Conservation (phyloP, 2,113 vertebrate species). For the Salvelinus namaycush region DNA sequence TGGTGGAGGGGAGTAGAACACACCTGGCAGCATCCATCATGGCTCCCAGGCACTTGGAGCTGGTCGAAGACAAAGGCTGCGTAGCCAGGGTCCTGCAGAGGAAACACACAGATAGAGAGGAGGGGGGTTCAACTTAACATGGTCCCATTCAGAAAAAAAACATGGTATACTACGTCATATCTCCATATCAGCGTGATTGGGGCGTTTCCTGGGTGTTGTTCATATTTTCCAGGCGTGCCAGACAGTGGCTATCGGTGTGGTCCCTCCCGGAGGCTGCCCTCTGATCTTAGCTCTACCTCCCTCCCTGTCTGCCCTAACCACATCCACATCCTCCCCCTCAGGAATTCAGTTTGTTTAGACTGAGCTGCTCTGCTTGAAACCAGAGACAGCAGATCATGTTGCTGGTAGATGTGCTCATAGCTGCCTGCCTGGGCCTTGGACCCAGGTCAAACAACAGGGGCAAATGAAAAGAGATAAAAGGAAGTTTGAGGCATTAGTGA, state of each 20-base stretch:
- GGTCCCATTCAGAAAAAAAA: background rate
- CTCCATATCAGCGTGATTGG: slow-evolving; percentile 11
- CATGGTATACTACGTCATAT: background rate
- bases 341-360: slow-evolving; percentile 56
- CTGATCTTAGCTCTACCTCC: slow-evolving; percentile 1
- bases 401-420: background rate
- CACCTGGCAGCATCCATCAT: slow-evolving; percentile 81
- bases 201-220: slow-evolving; percentile 41
- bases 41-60: slow-evolving; percentile 80
- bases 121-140: background rate
- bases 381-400: slow-evolving; percentile 4
- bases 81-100: slow-evolving; percentile 86
- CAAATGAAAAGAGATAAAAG: slow-evolving; percentile 9
- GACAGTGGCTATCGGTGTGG: slow-evolving; percentile 41
- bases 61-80: slow-evolving; percentile 92
- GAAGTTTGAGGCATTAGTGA: slow-evolving; percentile 18
- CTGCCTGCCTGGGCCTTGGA: slow-evolving; percentile 14
- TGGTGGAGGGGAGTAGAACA: slow-evolving; percentile 85
- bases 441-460: background rate
- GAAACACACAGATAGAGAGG: slow-evolving; percentile 24
- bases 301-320: slow-evolving; percentile 35
- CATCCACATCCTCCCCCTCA: slow-evolving; percentile 33
- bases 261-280: slow-evolving; percentile 4
- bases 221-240: slow-evolving; percentile 41
- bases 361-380: background rate